These are phyloP conservation scores for Virgularia gustaviana DNA, from an alignment of 92 coral and sea anemone genomes.

Conservation along the genomic window DNA sequence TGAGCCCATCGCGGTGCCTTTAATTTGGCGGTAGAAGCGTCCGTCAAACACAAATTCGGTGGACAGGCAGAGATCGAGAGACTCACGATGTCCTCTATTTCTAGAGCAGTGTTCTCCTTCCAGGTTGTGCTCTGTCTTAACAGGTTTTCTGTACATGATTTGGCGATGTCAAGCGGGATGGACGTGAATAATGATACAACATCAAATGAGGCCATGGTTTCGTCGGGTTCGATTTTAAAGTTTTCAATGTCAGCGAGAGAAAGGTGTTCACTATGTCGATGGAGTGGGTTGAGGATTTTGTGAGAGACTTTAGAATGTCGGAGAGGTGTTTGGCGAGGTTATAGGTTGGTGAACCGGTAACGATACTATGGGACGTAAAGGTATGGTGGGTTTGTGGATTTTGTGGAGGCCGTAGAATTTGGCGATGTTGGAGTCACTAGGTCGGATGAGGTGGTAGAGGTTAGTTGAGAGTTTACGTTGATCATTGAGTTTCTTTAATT, in stretches of 20 bases:
- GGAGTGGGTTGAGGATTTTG: no score
- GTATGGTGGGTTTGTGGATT: no score
- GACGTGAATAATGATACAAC: no score
- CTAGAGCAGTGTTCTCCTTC: background rate
- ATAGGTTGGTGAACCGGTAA: background rate
- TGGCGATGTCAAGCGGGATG: no score
- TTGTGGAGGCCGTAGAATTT: no score
- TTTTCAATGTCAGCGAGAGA: background rate
- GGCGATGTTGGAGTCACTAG: no score
- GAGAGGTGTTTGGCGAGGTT: no score
- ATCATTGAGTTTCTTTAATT: conserved; percentile 7
- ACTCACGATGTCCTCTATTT: no score
- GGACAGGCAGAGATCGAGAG: background rate
- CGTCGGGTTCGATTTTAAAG: no score
- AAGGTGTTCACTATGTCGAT: background rate
- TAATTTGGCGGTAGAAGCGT: background rate
- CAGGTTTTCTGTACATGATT: background rate
- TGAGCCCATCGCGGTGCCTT: conserved; percentile 8
- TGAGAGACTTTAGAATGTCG: background rate
- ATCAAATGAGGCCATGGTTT: no score
- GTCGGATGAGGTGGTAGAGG: conserved; percentile 12
- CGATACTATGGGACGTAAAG: no score
- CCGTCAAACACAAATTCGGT: conserved; percentile 4
- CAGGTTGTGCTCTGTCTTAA: conserved; percentile 3
- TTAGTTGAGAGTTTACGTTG: background rate